A percentile compares a stretch with the other conserved stretches of the same genome.
Conservation (phyloP, 2,113 vertebrate species). For the Oryzias melastigma region DNA sequence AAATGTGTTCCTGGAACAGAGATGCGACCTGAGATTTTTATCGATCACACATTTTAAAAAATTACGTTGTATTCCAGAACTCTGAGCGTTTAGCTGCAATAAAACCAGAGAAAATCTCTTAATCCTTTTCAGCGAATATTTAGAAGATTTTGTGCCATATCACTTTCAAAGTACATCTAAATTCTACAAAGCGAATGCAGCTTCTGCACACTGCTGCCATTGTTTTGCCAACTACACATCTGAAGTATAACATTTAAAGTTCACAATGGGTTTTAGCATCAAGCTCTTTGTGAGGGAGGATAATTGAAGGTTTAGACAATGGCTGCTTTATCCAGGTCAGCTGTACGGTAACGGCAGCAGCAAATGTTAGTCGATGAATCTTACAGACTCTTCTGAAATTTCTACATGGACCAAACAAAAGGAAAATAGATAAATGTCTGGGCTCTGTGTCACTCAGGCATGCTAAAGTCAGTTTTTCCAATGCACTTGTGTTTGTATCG, state of each 20-base stretch:
- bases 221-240: conserved; percentile 18
- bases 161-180: not conserved
- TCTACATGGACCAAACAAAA: not conserved
- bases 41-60: too few relatives aligned
- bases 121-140: not conserved
- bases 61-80: too few relatives aligned
- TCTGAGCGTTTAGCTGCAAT: too few relatives aligned
- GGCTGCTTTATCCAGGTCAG: conserved; percentile 5
- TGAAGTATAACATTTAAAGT: conserved; percentile 25
- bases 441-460: not conserved
- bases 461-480: not conserved
- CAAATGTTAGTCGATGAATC: conserved; percentile 1
- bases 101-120: too few relatives aligned
- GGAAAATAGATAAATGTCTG: not conserved
- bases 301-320: conserved; percentile 28
- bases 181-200: not conserved
- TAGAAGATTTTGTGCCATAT: not conserved
- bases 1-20: too few relatives aligned
- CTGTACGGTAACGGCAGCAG: conserved; percentile 15
- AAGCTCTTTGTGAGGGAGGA: conserved; percentile 22
- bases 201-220: not conserved
- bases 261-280: conserved; percentile 21
- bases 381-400: not conserved
- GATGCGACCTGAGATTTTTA: too few relatives aligned
- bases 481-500: not conserved